Evolutionary conservation across 2,888 invertebrate genomes (phyloP).

Genomic region (Amblyjoppa fuscipennis): DNA sequence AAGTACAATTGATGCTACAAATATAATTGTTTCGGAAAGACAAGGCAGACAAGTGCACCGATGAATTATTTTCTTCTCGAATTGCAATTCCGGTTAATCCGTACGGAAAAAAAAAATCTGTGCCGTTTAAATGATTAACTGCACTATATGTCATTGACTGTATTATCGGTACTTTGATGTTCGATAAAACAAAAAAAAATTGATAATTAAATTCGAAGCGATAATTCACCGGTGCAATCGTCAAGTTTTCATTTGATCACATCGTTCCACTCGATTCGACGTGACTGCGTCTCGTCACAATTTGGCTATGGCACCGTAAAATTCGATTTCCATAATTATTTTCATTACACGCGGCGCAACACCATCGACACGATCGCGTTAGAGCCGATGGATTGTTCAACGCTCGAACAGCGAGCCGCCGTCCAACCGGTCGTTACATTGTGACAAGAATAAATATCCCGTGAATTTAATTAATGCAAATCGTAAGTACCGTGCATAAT

Average conservation of each 20-base stretch:
- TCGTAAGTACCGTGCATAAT: background rate
- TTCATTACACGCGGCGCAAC: background rate
- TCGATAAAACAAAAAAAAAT: background rate
- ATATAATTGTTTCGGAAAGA: conserved; percentile 12
- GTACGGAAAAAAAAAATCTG: background rate
- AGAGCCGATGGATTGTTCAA: conserved; percentile 31
- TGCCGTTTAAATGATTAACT: background rate
- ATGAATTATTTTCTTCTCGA: background rate
- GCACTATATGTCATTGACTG: background rate
- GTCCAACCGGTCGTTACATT: background rate
- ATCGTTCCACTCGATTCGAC: background rate
- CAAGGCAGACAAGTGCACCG: background rate
- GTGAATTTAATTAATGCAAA: conserved; percentile 17
- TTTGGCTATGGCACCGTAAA: background rate
- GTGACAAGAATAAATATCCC: conserved; percentile 6
- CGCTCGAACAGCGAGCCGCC: background rate
- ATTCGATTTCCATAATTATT: background rate
- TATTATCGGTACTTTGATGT: background rate
- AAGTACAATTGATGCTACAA: background rate
- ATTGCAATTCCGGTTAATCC: background rate
- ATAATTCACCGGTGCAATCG: background rate
- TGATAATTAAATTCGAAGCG: background rate
- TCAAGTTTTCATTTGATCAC: background rate
- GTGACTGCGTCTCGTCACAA: background rate
- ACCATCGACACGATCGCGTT: conserved; percentile 18